phyloP scores from a whole-genome alignment of 2,888 invertebrate genomes.

The Penaeus monodon region DNA sequence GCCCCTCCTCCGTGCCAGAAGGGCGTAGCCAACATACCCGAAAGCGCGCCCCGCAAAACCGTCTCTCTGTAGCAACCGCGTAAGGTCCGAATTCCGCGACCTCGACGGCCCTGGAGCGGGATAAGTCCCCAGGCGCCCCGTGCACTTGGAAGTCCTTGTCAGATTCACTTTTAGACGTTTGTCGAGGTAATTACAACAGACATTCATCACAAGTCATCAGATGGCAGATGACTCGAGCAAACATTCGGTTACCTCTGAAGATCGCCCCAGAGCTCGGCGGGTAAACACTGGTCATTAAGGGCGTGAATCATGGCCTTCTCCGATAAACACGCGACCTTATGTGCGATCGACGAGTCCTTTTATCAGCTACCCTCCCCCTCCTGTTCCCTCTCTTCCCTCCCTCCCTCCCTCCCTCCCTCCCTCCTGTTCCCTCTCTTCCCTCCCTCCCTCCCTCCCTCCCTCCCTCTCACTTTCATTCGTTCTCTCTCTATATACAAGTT shows the following conservation, averaged over 20 bases:
- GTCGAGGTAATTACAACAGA: conserved; percentile 50
- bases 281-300: conserved; percentile 32
- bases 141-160: conserved; percentile 32
- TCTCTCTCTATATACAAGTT: background rate
- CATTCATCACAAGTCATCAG: conserved; percentile 50
- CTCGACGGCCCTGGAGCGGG: background rate
- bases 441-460: background rate
- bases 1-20: background rate
- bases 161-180: conserved; percentile 46
- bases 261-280: conserved; percentile 2
- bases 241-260: conserved; percentile 7
- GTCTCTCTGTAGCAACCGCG: background rate
- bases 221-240: conserved; percentile 21
- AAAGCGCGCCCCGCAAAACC: background rate
- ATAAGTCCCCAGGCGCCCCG: background rate
- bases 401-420: background rate
- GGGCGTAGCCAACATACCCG: background rate
- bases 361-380: too few species aligned
- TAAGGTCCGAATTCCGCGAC: background rate
- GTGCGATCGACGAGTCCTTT: too few species aligned
- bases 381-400: too few species aligned
- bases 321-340: too few species aligned
- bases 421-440: background rate
- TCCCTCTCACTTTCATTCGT: background rate
- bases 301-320: too few species aligned